phyloP scores from a whole-genome alignment of 2,113 vertebrate genomes.

The Proterorhinus semilunaris region DNA sequence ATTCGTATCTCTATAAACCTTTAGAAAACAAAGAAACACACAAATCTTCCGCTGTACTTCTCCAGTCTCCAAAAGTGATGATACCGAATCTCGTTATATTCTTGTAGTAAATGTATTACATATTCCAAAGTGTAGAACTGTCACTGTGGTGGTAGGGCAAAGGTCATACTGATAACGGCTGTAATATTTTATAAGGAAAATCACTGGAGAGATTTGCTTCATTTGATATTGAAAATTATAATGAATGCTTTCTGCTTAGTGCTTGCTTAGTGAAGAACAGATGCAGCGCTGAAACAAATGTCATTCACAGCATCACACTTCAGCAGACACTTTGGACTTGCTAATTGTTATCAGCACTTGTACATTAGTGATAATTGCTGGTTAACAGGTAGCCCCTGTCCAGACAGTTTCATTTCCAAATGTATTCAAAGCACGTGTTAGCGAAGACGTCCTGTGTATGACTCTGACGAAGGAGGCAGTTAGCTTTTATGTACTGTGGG shows the following conservation, averaged over 20 bases:
- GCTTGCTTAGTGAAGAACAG: background rate
- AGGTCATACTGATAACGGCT: background rate
- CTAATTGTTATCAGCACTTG: background rate
- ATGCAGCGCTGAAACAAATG: background rate
- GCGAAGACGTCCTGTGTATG: slow-evolving; percentile 18
- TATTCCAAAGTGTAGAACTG: too few species aligned
- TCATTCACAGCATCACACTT: background rate
- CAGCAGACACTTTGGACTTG: slow-evolving; percentile 5
- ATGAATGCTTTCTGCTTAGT: background rate
- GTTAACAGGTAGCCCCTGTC: slow-evolving; percentile 25
- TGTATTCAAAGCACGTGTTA: slow-evolving; percentile 18
- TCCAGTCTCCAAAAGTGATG: too few species aligned
- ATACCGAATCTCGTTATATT: too few species aligned
- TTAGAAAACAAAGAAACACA: too few species aligned
- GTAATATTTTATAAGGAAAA: background rate
- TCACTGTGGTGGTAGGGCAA: too few species aligned
- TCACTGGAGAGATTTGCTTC: too few species aligned
- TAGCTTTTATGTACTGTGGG: too few species aligned
- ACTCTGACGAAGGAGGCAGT: slow-evolving; percentile 19
- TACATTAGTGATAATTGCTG: slow-evolving; percentile 34
- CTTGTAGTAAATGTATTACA: background rate
- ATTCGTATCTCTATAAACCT: too few species aligned
- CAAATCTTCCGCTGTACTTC: too few species aligned
- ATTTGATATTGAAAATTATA: background rate
- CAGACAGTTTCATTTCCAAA: slow-evolving; percentile 34